Percentiles rank a stretch among this genome's conserved stretches.
phyloP scores from a whole-genome alignment of 2,888 invertebrate genomes.

The Cosmopolites sordidus region DNA sequence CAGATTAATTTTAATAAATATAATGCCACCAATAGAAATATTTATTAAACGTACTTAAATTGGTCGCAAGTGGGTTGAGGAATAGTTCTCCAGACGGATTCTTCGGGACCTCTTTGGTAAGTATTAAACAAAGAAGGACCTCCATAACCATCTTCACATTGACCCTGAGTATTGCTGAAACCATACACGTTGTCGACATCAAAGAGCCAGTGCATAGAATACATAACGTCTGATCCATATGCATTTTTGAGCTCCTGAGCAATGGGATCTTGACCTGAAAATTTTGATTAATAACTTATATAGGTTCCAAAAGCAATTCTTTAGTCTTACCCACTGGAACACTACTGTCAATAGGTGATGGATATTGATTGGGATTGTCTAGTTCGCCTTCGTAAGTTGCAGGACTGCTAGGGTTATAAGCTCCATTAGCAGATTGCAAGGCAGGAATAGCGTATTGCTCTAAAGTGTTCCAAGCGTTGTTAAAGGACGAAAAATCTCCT shows the following conservation, averaged over 20 bases:
- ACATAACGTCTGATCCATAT: conserved; percentile 28
- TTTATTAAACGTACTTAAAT: conserved; percentile 27
- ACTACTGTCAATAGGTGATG: conserved; percentile 24
- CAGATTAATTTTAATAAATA: background rate
- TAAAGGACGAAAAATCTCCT: conserved; percentile 32
- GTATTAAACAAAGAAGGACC: conserved; percentile 33
- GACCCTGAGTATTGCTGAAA: conserved; percentile 26
- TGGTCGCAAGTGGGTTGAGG: conserved; percentile 33
- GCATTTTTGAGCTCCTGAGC: conserved; percentile 28
- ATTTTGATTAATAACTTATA: too few species aligned
- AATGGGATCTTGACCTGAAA: conserved; percentile 31
- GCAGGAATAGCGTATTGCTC: conserved; percentile 32
- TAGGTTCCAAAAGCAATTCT: too few species aligned
- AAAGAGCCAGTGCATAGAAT: conserved; percentile 33
- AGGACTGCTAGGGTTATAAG: conserved; percentile 29
- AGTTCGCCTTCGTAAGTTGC: conserved; percentile 31
- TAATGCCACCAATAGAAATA: background rate
- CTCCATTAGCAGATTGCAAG: conserved; percentile 28
- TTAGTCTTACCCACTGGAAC: conserved; percentile 12
- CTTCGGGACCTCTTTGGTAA: conserved; percentile 33
- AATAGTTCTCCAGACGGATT: conserved; percentile 34
- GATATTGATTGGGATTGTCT: conserved; percentile 30
- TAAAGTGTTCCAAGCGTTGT: conserved; percentile 30
- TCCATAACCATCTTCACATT: conserved; percentile 25
- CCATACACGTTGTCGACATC: conserved; percentile 29